Evolutionary conservation across 2,113 vertebrate genomes (phyloP), one percentile per base, ranked within the genome.

Genomic region (Argyrosomus japonicus): DNA sequence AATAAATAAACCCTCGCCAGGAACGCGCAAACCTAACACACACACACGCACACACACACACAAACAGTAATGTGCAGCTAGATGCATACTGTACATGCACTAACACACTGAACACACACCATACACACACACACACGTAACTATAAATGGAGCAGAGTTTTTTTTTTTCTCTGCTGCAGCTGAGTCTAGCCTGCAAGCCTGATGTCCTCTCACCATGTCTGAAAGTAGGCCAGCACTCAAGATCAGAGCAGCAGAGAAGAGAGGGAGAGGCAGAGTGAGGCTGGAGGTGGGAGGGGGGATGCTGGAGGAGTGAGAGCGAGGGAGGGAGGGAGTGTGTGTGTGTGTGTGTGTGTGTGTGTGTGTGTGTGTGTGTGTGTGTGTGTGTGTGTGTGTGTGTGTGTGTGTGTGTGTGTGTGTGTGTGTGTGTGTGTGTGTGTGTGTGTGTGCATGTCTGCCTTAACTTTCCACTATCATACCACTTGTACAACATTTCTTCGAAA

Each of bases 81-180:
- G 61, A 57, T 57, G 58, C 53, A 67, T 60, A 57, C 48, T 56
- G 77, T 32, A 63, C 60, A 53, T 4, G 9, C 83, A 65, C 27
- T 10, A 18, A 72, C 68, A 78, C 67, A 76, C 19, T 10, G 50
- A 71, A 68, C 82, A 87, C 29, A 75, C 56, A 75, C 27, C 48
- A 63, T 19, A 76, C 51, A 82, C 81, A 88, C 53, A 71, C 58
- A 64, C 53, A 79, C 68, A 86, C 1, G 90, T 81, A 91, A 94
- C 93, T 94, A 92, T 93, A 96, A 95, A 95, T 93, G 93, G 92
- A 95, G 92, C 91, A 87, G 85, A 91, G 81, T 84, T 9, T 40
- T 40, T 40, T 40, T 40, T 40, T 40, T 1, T 8, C 61, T 77
- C 25, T 86, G 87, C 91, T 93, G 85, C 92, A 95, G 93, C 89